A percentile compares a stretch with the other conserved stretches of the same genome.
Evolutionary conservation across 2,797 vertebrate species (phyloP).

Genomic region (Sebastes minor): DNA sequence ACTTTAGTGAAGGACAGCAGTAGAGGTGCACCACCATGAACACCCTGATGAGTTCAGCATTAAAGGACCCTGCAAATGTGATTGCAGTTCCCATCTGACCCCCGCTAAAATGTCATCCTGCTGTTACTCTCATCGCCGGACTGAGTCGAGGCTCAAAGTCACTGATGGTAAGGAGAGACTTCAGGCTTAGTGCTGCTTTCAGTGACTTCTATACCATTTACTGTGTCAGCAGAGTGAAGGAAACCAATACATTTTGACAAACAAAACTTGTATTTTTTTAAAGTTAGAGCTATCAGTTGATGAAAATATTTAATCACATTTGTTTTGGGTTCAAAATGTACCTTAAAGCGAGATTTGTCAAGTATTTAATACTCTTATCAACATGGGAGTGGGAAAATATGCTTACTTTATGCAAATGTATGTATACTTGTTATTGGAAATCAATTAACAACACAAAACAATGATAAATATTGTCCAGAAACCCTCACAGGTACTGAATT

Average conservation of each 20-base stretch:
- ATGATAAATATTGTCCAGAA: too few species aligned
- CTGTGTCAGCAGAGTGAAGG: background rate
- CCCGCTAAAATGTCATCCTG: background rate
- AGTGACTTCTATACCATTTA: background rate
- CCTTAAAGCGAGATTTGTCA: too few species aligned
- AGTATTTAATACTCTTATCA: too few species aligned
- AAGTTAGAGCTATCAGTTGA: background rate
- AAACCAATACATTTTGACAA: background rate
- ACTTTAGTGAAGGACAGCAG: background rate
- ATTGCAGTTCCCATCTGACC: background rate
- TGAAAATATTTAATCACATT: too few species aligned
- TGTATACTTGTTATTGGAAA: too few species aligned
- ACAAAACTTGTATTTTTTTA: background rate
- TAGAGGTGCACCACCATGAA: background rate
- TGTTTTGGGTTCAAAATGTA: too few species aligned
- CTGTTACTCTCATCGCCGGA: background rate
- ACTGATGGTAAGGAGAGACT: background rate
- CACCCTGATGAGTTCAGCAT: background rate
- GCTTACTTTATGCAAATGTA: too few species aligned
- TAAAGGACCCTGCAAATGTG: background rate
- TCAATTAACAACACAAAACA: too few species aligned
- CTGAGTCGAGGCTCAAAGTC: background rate
- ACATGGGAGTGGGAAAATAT: too few species aligned
- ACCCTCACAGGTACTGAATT: too few species aligned
- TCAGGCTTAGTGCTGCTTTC: background rate